Evolutionary conservation across 2,797 vertebrate genomes (phyloP).

Genomic region (Protonibea diacanthus): DNA sequence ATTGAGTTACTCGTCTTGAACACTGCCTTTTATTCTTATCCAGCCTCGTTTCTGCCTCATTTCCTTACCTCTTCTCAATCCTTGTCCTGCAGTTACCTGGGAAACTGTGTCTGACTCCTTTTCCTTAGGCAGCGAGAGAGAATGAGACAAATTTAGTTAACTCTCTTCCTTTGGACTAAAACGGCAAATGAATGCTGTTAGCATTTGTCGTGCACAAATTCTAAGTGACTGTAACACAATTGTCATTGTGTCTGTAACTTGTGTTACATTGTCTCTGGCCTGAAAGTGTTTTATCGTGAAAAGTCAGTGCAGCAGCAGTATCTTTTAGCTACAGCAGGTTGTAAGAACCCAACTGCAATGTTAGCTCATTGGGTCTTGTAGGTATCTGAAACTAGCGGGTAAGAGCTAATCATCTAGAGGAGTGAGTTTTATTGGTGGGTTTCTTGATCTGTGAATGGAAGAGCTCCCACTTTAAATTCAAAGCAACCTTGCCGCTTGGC

Average conservation of each 20-base stretch:
- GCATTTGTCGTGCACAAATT: background rate
- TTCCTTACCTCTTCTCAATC: conserved; percentile 23
- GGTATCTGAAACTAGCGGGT: too few species aligned
- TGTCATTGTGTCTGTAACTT: background rate
- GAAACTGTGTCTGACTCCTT: conserved; percentile 52
- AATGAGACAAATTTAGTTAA: conserved; percentile 35
- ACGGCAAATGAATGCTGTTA: background rate
- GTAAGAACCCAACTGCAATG: background rate
- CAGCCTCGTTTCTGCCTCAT: conserved; percentile 33
- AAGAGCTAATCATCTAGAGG: background rate
- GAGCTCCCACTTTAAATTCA: background rate
- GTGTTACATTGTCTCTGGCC: background rate
- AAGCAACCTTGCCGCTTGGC: background rate
- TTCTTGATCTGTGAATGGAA: background rate
- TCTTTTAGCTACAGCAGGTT: background rate
- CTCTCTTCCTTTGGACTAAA: conserved; percentile 20
- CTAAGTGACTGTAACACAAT: background rate
- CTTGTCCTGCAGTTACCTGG: conserved; percentile 59
- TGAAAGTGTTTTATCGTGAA: background rate
- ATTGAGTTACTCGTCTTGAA: conserved; percentile 7
- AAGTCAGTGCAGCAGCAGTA: background rate
- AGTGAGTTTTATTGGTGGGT: background rate
- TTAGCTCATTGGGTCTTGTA: too few species aligned
- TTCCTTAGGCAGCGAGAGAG: conserved; percentile 13
- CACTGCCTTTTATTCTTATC: conserved; percentile 20